Evolutionary conservation across 2,888 invertebrate species (phyloP).

Genomic region (Coecobrya sp.): DNA sequence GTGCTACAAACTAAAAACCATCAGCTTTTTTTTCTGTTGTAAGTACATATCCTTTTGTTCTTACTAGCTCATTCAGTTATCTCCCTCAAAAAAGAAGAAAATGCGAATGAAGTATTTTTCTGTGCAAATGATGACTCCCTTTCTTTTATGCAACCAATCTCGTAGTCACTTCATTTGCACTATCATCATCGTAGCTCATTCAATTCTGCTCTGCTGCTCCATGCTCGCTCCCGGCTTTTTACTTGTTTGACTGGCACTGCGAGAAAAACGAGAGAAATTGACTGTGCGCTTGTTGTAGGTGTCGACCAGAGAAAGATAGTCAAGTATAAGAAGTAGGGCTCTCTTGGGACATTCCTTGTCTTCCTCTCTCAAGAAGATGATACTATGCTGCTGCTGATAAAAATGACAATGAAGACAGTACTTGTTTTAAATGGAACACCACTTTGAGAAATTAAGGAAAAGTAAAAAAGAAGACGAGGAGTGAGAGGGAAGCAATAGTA

Average conservation of each 20-base stretch:
- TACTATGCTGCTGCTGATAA: conserved; percentile 2
- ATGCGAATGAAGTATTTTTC: background rate
- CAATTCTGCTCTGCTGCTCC: background rate
- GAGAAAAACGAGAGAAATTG: background rate
- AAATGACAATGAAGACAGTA: conserved; percentile 22
- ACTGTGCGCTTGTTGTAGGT: background rate
- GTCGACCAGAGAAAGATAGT: background rate
- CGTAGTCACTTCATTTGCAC: conserved; percentile 66
- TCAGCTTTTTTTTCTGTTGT: background rate
- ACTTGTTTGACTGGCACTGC: background rate
- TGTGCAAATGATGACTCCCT: conserved; percentile 1
- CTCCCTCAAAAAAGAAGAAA: background rate
- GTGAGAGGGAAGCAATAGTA: background rate
- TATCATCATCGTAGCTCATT: conserved; percentile 19
- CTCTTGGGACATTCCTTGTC: background rate
- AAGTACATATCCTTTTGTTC: background rate
- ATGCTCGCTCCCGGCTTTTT: background rate
- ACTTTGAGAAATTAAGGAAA: conserved; percentile 18
- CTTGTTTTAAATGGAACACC: conserved; percentile 49
- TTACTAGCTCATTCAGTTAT: background rate
- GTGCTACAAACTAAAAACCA: background rate
- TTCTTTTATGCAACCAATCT: conserved; percentile 41
- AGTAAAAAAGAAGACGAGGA: background rate
- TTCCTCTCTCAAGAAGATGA: background rate
- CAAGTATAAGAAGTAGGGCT: conserved; percentile 10